Conservation (phyloP, 2,797 vertebrate species). For the Eupleurogrammus muticus region DNA sequence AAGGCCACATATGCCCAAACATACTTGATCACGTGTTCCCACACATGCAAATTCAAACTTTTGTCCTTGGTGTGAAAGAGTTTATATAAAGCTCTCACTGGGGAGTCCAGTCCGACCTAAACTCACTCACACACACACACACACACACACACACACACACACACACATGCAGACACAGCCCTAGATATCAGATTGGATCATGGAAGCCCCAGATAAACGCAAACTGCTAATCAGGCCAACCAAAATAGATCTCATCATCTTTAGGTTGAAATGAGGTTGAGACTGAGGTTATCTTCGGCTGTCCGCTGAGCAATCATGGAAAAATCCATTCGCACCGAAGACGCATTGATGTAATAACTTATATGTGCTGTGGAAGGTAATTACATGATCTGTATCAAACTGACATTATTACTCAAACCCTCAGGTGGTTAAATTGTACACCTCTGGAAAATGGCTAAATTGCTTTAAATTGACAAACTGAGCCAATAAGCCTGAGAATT, state of each 20-base stretch:
- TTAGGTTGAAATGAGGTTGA: conserved; percentile 77
- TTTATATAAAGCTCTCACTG: conserved; percentile 50
- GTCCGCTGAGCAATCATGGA: conserved; percentile 68
- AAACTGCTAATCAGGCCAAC: conserved; percentile 78
- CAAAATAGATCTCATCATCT: conserved; percentile 80
- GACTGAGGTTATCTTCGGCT: conserved; percentile 75
- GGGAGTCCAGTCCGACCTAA: conserved; percentile 25
- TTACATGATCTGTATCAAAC: conserved; percentile 59
- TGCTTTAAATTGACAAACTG: conserved; percentile 44
- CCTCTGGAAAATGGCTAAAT: conserved; percentile 29
- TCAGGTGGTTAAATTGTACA: conserved; percentile 35
- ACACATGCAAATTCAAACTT: conserved; percentile 26
- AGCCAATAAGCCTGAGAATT: conserved; percentile 22
- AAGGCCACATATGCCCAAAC: conserved; percentile 21
- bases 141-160: not conserved
- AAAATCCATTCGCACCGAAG: conserved; percentile 53
- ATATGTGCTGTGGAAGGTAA: conserved; percentile 43
- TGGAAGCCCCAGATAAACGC: conserved; percentile 68
- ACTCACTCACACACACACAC: conserved; percentile 7
- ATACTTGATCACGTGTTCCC: not conserved
- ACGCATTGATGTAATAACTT: conserved; percentile 46
- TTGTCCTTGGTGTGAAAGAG: conserved; percentile 48
- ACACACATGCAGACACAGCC: conserved; percentile 33
- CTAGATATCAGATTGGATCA: conserved; percentile 65
- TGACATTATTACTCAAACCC: conserved; percentile 34